phyloP scores from a whole-genome alignment of 1,140 invertebrate genomes.

The Zophobas morio region DNA sequence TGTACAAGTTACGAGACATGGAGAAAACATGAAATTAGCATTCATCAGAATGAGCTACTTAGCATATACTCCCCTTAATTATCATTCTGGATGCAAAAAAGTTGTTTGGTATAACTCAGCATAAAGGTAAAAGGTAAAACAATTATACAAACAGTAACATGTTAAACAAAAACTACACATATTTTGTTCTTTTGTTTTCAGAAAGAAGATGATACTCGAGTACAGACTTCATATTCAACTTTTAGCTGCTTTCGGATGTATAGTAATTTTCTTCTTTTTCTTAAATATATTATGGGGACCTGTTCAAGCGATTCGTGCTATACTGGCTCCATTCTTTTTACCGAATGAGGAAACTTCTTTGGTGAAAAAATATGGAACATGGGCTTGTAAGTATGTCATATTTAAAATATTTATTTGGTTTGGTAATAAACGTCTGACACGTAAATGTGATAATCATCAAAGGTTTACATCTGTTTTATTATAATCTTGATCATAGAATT shows the following conservation, averaged over 20 bases:
- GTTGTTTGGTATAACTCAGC: no score
- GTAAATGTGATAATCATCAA: conserved; percentile 4
- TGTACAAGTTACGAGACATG: no score
- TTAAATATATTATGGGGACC: conserved; percentile 55
- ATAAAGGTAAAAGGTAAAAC: no score
- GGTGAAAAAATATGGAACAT: conserved; percentile 59
- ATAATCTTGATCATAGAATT: no score
- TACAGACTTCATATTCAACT: conserved; percentile 41
- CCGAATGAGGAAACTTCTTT: conserved; percentile 59
- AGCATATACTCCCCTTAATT: no score
- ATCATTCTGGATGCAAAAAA: no score
- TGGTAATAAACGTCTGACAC: background rate
- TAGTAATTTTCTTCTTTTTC: conserved; percentile 55
- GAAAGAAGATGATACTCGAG: conserved; percentile 36
- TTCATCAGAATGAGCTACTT: no score
- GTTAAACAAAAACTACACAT: no score
- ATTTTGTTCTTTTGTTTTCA: conserved; percentile 1
- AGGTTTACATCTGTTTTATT: background rate
- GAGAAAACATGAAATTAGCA: no score
- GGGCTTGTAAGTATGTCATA: conserved; percentile 59
- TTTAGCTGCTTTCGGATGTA: conserved; percentile 52
- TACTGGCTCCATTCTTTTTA: conserved; percentile 59
- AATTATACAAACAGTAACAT: no score
- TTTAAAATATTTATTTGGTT: background rate
- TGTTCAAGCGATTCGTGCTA: conserved; percentile 52